A percentile compares a stretch with the other conserved stretches of the same genome.
Conservation (phyloP, 2,113 vertebrate species). For the Dromiciops gliroides region DNA sequence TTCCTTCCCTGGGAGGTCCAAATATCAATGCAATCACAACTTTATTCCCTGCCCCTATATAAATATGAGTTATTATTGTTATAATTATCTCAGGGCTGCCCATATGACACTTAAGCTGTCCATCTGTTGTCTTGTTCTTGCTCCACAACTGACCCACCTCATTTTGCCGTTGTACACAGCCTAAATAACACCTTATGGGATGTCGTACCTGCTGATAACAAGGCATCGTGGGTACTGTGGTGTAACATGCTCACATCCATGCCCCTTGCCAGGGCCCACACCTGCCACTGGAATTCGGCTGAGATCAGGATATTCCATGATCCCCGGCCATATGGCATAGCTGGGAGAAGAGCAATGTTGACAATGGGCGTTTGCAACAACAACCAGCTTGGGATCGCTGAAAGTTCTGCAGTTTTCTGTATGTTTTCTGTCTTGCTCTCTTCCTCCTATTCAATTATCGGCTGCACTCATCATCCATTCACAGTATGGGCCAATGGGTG, state of each 20-base stretch:
- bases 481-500: not conserved
- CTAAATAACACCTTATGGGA: not conserved
- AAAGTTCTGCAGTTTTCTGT: not conserved
- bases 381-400: not conserved
- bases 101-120: not conserved
- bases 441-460: not conserved
- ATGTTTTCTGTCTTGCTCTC: not conserved
- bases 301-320: not conserved
- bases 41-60: not conserved
- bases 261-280: not conserved
- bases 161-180: not conserved
- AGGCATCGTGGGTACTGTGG: not conserved
- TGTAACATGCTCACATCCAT: not conserved
- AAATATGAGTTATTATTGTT: not conserved
- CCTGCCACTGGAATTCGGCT: not conserved
- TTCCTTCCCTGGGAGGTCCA: not conserved
- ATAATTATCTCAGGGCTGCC: not conserved
- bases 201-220: not conserved
- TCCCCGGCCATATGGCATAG: not conserved
- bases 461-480: not conserved
- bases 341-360: not conserved
- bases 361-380: not conserved
- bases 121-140: not conserved
- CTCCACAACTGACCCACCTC: not conserved
- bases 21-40: not conserved